Evolutionary conservation across 2,888 invertebrate species (phyloP).

Genomic region (Ectobius pallidus): DNA sequence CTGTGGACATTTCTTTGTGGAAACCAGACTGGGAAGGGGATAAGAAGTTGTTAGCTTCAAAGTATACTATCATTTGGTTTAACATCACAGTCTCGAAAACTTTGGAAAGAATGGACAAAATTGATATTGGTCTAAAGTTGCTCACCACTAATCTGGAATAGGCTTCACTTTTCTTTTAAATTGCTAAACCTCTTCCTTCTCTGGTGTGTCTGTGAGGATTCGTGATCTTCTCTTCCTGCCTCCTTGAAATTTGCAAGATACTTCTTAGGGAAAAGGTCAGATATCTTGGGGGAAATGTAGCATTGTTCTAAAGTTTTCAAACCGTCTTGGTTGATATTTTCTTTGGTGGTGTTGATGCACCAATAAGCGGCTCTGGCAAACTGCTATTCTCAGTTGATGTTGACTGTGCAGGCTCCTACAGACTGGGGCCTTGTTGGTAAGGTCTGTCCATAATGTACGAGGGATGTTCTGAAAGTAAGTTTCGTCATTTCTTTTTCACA

Average conservation of each 20-base stretch:
- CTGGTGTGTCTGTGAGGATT: background rate
- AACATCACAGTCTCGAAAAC: too few relatives aligned
- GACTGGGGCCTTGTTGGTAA: background rate
- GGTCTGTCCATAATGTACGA: background rate
- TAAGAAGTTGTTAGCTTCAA: too few relatives aligned
- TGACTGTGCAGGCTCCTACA: too few relatives aligned
- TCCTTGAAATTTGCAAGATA: background rate
- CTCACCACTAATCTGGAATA: too few relatives aligned
- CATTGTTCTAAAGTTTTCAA: background rate
- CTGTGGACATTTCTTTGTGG: too few relatives aligned
- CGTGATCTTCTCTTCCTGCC: background rate
- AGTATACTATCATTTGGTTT: too few relatives aligned
- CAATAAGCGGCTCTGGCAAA: background rate
- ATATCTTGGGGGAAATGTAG: background rate
- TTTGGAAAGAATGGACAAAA: too few relatives aligned
- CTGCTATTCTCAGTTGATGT: too few relatives aligned
- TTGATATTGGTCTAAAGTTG: too few relatives aligned
- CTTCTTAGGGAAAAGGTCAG: background rate
- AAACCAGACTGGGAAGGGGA: too few relatives aligned
- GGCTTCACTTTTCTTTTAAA: slow-evolving; percentile 39
- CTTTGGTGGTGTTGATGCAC: background rate
- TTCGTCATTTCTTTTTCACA: too few relatives aligned
- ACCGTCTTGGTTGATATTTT: background rate
- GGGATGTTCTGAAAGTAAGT: too few relatives aligned
- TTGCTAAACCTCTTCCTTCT: slow-evolving; percentile 42